Evolutionary conservation across 1,140 invertebrate species (phyloP), one percentile per base, ranked within the genome.

Genomic region (Doryteuthis pealeii): DNA sequence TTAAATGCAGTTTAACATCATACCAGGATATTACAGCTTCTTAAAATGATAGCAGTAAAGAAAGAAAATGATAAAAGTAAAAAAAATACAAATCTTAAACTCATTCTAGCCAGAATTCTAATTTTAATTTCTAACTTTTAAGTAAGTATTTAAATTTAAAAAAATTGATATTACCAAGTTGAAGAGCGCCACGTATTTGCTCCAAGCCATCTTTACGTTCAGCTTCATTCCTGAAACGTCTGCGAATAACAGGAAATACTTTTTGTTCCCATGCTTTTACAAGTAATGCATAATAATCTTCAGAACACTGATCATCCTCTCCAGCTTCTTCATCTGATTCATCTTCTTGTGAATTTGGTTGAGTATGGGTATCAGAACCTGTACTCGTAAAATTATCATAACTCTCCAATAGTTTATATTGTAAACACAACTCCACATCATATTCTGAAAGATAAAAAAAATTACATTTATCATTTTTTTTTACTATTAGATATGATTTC

Each of bases 251-350:
- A 66, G 88, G 88, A 75, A 89, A 89, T 14, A 89, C 88, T 76
- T 88, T 86, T 74, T 86, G 85, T 77, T 89, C 88, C 88, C 88
- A 89, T 1, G 88, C 85, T 77, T 86, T 88, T 1, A 89, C 86
- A 1, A 89, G 81, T 22, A 89, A 81, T 0, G 84, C 83, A 77
- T 89, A 84, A 72, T 88, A 83, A 75, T 88, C 87, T 75, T 89
- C 86, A 22, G 79, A 76, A 2, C 73, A 74, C 8, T 79, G 65
- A 30, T 84, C 82, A 26, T 87, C 85, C 35, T 84, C 83, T 12
- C 76, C 74, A 65, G 76, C 76, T 45, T 87, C 87, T 28, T 82
- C 79, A 67, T 87, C 86, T 4, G 82, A 83, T 69, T 87, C 85
- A 30, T 85, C 82, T n/a, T 84, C 83, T 73, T 78, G 77, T 69